phyloP scores from a whole-genome alignment of 1,140 invertebrate species.

The Atta texana region DNA sequence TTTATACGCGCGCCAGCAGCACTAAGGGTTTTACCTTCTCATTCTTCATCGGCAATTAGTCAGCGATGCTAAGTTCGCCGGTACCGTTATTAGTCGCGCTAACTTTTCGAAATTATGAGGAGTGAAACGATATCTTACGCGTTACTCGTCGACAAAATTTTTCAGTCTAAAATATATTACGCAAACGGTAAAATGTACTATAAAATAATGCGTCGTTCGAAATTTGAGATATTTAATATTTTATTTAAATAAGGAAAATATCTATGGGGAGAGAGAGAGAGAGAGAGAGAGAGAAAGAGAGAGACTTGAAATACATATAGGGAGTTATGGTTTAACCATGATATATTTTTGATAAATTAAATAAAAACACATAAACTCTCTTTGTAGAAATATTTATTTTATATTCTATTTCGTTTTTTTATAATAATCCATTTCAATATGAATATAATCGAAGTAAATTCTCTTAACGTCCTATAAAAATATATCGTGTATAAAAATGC shows the following conservation, averaged over 20 bases:
- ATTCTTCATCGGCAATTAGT: slow-evolving; percentile 71
- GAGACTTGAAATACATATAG: neutral
- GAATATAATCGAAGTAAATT: neutral
- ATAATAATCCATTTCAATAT: neutral
- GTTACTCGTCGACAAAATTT: neutral
- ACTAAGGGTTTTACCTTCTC: slow-evolving; percentile 27
- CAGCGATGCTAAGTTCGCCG: slow-evolving; percentile 55
- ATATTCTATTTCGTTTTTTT: neutral
- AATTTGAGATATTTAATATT: neutral
- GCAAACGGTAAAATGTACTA: neutral
- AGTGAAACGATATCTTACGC: neutral
- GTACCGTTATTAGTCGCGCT: slow-evolving; percentile 18
- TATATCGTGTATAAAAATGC: neutral
- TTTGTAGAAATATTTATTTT: neutral
- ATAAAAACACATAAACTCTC: neutral
- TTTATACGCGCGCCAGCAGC: slow-evolving; percentile 6
- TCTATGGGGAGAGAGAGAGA: neutral
- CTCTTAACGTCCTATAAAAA: neutral
- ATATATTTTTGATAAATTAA: neutral
- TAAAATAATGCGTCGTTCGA: neutral
- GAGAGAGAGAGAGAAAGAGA: too few relatives aligned
- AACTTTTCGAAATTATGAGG: slow-evolving; percentile 44
- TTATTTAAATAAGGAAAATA: neutral
- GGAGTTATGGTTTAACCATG: neutral
- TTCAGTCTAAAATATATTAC: neutral